Evolutionary conservation across 2,888 invertebrate genomes (phyloP), one percentile per base, ranked within the genome.

Genomic region (Euphydryas editha): DNA sequence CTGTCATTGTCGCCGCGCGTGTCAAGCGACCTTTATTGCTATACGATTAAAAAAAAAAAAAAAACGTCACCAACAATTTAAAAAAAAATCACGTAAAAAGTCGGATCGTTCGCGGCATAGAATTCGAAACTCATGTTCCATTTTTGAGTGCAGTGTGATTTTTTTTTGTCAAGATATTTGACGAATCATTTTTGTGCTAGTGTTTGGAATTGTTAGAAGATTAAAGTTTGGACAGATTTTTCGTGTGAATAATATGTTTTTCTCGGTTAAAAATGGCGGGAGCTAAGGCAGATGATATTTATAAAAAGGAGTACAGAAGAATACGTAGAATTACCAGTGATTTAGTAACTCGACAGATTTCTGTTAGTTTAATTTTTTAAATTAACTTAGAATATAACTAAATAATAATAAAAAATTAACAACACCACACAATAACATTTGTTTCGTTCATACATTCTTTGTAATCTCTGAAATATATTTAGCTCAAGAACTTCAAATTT

Each of bases 271-370:
- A 44, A 55, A 88, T 88, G 88, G 85, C 87, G 62, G 49, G n/a
- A 51, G 78, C 83, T 56, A 75, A 78, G 42, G 81, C 83, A 20
- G 93, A 93, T 2, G 92, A 90, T 20, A 85, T 78, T 72, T 96
- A 96, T 82, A 94, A 94, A 17, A 94, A 94, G 75, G 96, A 96
- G 80, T 96, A 96, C 75, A 93, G 93, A 68, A 93, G 96, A 77
- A 82, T 96, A 71, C 89, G 95, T 72, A 93, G 95, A 73, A 83
- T 96, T 36, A 96, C 96, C 11, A 95, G 95, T 78, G 95, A 95
- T 79, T 87, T 95, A 67, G 94, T 95, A 74, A 94, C 95, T 73
- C 92, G 95, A 76, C 94, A 95, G 85, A 94, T 95, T 69, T 95
- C 95, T 76, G 96, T 96, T 92, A 89, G 95, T 95, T 78, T 71